Conservation (phyloP, 2,888 invertebrate species). For the Catocala sponsa region DNA sequence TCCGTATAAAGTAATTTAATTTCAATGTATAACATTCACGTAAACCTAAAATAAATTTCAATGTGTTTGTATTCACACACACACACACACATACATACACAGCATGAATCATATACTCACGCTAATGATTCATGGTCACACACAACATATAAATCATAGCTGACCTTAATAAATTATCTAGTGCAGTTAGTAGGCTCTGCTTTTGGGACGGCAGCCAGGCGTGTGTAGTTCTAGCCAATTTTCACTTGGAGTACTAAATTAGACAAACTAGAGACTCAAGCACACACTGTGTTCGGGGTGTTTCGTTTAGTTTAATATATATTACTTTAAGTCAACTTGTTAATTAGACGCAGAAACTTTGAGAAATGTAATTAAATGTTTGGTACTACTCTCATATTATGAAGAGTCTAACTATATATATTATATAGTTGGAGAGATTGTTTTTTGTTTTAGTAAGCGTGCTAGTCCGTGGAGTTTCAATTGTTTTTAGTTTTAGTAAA, state of each 20-base stretch:
- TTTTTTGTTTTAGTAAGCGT: too few species aligned
- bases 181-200: slow-evolving; percentile 29
- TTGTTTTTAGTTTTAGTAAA: too few species aligned
- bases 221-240: slow-evolving; percentile 42
- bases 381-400: background rate
- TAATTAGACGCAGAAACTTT: slow-evolving; percentile 32
- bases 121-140: background rate
- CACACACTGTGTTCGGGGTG: slow-evolving; percentile 1
- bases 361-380: slow-evolving; percentile 16
- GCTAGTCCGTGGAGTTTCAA: too few species aligned
- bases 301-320: slow-evolving; percentile 27
- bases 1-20: too few species aligned
- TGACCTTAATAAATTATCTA: slow-evolving; percentile 25
- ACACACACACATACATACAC: too few species aligned
- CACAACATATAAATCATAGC: slow-evolving; percentile 5
- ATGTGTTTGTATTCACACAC: too few species aligned
- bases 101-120: too few species aligned
- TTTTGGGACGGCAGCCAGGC: slow-evolving; percentile 36
- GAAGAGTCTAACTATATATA: background rate
- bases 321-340: slow-evolving; percentile 17
- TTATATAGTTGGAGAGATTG: too few species aligned
- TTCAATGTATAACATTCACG: too few species aligned
- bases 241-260: slow-evolving; percentile 43
- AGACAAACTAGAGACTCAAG: slow-evolving; percentile 39
- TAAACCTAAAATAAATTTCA: too few species aligned